phyloP scores from a whole-genome alignment of 2,113 vertebrate species.

The Haemorhous mexicanus region DNA sequence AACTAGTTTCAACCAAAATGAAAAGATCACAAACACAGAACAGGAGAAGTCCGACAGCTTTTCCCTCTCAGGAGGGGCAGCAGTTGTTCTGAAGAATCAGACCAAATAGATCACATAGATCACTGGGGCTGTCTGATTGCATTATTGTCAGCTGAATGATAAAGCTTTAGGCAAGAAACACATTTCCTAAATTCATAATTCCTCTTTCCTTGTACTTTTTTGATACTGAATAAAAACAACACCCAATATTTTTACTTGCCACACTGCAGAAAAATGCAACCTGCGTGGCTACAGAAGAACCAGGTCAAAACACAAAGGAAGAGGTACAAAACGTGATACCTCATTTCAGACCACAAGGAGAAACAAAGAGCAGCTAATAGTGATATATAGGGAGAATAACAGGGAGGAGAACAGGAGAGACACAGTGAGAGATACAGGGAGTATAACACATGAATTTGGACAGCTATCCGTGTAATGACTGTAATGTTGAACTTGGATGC shows the following conservation, averaged over 20 bases:
- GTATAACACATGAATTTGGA: neutral
- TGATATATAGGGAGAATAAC: neutral
- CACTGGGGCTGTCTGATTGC: neutral
- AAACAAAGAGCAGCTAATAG: neutral
- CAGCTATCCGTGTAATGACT: neutral
- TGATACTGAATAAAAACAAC: neutral
- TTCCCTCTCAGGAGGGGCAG: neutral
- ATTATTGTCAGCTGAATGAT: neutral
- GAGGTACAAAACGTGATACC: neutral
- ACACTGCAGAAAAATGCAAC: neutral
- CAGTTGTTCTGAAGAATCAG: neutral
- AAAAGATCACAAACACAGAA: neutral
- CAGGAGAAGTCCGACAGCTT: neutral
- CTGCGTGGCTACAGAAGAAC: neutral
- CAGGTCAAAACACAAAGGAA: neutral
- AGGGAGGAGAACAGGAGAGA: neutral
- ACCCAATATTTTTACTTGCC: neutral
- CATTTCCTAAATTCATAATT: neutral
- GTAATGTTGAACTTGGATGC: neutral
- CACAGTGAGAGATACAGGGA: neutral
- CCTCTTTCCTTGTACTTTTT: neutral
- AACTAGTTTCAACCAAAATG: neutral
- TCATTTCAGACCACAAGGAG: neutral
- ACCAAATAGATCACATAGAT: neutral
- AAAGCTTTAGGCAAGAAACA: neutral